A percentile compares a stretch with the other conserved stretches of the same genome.
Conservation (phyloP, 2,113 vertebrate genomes). For the Tachysurus fulvidraco region DNA sequence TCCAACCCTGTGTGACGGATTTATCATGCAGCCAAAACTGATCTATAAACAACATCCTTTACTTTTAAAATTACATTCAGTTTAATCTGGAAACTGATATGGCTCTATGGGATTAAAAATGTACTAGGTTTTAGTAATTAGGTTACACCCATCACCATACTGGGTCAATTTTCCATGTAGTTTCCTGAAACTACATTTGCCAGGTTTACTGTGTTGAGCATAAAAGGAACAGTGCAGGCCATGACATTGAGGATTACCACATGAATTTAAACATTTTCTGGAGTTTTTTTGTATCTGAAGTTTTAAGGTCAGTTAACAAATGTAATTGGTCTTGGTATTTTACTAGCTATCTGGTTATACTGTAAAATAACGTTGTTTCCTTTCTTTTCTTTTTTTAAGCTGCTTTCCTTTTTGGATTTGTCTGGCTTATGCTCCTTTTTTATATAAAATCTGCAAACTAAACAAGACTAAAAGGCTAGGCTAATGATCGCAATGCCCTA, state of each 20-base stretch:
- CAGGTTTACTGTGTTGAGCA: neutral
- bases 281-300: no score
- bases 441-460: neutral
- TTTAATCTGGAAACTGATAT: neutral
- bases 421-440: neutral
- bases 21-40: neutral
- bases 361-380: neutral
- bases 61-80: neutral
- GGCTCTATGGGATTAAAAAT: neutral
- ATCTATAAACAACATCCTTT: neutral
- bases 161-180: neutral
- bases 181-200: neutral
- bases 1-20: neutral
- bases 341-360: neutral
- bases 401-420: neutral
- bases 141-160: neutral
- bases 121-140: neutral
- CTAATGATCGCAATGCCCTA: no score
- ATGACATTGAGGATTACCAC: neutral
- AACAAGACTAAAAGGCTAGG: neutral
- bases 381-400: neutral
- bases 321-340: neutral
- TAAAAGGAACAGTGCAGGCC: neutral
- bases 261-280: neutral
- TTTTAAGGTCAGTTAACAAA: no score